Conservation (phyloP, 1,140 invertebrate species). For the Zaprionus ornatus region DNA sequence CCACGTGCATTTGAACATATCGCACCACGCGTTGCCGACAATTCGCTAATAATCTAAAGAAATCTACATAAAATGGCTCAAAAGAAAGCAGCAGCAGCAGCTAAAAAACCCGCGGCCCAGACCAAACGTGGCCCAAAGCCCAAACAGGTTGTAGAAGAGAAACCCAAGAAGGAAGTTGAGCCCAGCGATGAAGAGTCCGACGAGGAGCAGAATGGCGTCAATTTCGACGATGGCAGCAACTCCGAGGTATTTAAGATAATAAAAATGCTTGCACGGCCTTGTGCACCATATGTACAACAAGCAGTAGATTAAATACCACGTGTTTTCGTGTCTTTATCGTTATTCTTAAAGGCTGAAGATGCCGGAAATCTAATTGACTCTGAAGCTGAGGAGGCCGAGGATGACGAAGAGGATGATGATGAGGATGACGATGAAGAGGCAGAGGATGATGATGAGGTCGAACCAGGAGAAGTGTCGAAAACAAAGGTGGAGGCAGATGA, state of each 20-base stretch:
- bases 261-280: neutral
- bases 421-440: conserved; percentile 41
- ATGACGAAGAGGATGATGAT: conserved; percentile 28
- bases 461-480: conserved; percentile 50
- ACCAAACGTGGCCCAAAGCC: conserved; percentile 48
- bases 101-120: conserved; percentile 37
- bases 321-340: neutral
- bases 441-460: conserved; percentile 39
- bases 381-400: conserved; percentile 52
- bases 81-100: conserved; percentile 48
- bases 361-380: conserved; percentile 21
- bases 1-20: conserved; percentile 51
- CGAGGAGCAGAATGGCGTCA: conserved; percentile 35
- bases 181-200: conserved; percentile 60
- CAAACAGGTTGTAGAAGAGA: conserved; percentile 40
- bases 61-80: conserved; percentile 48
- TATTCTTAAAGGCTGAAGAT: conserved; percentile 29
- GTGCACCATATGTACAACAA: neutral
- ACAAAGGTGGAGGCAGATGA: conserved; percentile 40
- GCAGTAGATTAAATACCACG: neutral
- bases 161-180: conserved; percentile 39
- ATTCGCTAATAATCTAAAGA: neutral
- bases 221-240: conserved; percentile 44
- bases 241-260: conserved; percentile 42
- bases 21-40: conserved; percentile 31